Percentiles rank a stretch among this genome's conserved stretches.
Evolutionary conservation across 2,888 invertebrate species (phyloP).

Genomic region (Cephonodes hylas): DNA sequence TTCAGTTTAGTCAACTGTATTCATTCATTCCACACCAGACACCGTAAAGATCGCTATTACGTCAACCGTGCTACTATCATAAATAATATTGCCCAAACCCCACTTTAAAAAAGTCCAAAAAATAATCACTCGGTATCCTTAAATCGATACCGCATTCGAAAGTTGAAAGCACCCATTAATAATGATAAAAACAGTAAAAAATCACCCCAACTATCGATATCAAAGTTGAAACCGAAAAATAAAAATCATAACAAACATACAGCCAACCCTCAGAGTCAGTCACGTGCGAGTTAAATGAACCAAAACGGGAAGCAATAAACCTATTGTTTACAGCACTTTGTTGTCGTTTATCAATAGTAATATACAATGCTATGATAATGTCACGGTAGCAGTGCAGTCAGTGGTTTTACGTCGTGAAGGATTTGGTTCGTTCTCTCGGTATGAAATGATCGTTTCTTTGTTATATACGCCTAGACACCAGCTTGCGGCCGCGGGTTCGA

Average conservation of each 20-base stretch:
- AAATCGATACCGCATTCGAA: not conserved
- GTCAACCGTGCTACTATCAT: no score
- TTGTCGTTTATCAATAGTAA: constrained; percentile 70
- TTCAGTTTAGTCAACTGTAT: no score
- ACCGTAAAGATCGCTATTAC: no score
- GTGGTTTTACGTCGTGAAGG: not conserved
- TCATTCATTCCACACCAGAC: no score
- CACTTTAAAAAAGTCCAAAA: no score
- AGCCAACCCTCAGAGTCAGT: constrained; percentile 60
- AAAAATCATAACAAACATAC: constrained; percentile 57
- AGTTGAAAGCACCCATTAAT: not conserved
- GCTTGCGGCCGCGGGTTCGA: no score
- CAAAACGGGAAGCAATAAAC: constrained; percentile 73
- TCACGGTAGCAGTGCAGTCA: constrained; percentile 20
- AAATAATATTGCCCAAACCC: not conserved
- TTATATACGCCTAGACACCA: no score
- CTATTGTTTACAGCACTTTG: constrained; percentile 67
- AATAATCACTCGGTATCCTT: not conserved
- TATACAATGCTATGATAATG: constrained; percentile 48
- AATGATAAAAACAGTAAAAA: constrained; percentile 26
- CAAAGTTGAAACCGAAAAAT: constrained; percentile 42
- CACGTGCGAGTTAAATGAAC: constrained; percentile 75
- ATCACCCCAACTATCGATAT: constrained; percentile 18
- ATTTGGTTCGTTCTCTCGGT: no score
- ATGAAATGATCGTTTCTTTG: no score